These are phyloP conservation scores for Pycnonotus jocosus DNA, from an alignment of 2,113 vertebrate species.

Conservation along the genomic window DNA sequence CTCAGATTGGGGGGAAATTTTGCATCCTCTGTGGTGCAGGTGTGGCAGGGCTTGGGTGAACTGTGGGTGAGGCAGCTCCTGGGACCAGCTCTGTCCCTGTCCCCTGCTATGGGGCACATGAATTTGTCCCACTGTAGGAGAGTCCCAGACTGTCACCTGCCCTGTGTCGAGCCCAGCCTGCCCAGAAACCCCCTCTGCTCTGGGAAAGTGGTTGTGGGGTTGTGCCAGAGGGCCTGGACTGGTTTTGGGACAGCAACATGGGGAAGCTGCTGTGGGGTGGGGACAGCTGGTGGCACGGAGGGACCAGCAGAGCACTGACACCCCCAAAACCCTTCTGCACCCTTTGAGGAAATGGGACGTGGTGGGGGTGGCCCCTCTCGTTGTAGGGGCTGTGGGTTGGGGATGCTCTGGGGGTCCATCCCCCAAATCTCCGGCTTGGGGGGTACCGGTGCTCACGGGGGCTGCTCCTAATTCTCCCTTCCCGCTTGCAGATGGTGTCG, in stretches of 20 bases:
- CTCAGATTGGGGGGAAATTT: neutral
- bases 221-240: neutral
- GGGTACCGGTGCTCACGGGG: neutral
- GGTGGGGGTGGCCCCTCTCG: accelerated
- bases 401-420: neutral
- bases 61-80: neutral
- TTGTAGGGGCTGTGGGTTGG: accelerated
- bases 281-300: neutral
- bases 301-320: neutral
- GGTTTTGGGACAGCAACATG: accelerated
- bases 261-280: neutral
- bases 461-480: neutral
- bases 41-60: neutral
- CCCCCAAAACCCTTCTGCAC: neutral
- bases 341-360: neutral
- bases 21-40: accelerated
- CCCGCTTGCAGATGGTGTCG: constrained; percentile 81
- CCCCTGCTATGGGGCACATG: neutral
- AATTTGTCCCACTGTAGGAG: accelerated
- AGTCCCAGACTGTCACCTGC: neutral
- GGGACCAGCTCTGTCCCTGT: neutral
- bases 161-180: accelerated
- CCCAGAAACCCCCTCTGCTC: neutral
- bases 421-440: neutral
- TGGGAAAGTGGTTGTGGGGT: accelerated